These are phyloP conservation scores for Lasioglossum leucozonium DNA, from an alignment of 2,888 invertebrate genomes.

Conservation along the genomic window DNA sequence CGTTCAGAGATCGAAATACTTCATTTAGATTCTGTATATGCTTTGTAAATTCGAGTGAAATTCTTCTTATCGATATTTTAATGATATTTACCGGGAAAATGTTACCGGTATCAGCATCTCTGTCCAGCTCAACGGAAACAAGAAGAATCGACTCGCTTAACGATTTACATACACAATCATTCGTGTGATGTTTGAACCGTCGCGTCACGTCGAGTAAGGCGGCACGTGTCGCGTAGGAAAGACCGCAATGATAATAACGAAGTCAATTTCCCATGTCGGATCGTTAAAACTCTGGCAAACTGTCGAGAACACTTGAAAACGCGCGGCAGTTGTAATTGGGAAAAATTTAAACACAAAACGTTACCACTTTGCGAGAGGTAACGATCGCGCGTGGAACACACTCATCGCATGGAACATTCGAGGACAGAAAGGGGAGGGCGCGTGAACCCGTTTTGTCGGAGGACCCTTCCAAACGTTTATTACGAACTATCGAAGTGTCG, in stretches of 20 bases:
- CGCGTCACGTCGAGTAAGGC: not conserved
- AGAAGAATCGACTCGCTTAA: not conserved
- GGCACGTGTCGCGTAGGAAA: conserved; percentile 4
- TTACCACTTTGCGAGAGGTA: conserved; percentile 64
- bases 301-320: conserved; percentile 64
- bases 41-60: too few species aligned
- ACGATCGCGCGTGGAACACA: conserved; percentile 54
- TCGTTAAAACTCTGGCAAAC: conserved; percentile 71
- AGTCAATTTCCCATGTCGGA: conserved; percentile 68
- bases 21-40: too few species aligned
- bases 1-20: too few species aligned
- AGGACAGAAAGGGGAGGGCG: not conserved
- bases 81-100: not conserved
- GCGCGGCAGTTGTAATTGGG: conserved; percentile 67
- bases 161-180: not conserved
- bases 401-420: conserved; percentile 21
- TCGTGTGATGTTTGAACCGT: not conserved
- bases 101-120: not conserved
- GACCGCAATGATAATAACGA: conserved; percentile 19
- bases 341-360: conserved; percentile 65
- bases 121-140: not conserved
- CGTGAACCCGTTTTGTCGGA: conserved; percentile 19
- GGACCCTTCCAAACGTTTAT: conserved; percentile 50
- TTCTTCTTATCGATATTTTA: not conserved
- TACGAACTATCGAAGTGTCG: conserved; percentile 46